A percentile compares a stretch with the other conserved stretches of the same genome.
phyloP scores from a whole-genome alignment of 2,797 vertebrate species.

The Hemibagrus guttatus region DNA sequence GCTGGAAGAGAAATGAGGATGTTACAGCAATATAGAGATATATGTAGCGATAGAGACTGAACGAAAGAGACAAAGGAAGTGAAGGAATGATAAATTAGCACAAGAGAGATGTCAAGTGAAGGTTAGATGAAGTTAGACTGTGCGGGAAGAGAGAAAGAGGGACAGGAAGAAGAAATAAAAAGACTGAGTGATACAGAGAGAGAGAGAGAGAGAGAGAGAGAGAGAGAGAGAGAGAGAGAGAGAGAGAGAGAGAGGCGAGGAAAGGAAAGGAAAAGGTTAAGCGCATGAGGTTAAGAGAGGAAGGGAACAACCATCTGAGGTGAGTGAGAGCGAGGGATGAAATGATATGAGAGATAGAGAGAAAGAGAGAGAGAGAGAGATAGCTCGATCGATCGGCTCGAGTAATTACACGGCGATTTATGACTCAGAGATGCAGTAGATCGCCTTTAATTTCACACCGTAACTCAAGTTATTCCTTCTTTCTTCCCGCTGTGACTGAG shows the following conservation, averaged over 20 bases:
- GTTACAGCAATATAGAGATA: not conserved
- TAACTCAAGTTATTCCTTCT: slow-evolving; percentile 74
- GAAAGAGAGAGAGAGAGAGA: slow-evolving; percentile 46
- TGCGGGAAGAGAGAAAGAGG: not conserved
- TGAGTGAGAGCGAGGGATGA: slow-evolving; percentile 23
- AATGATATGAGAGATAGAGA: slow-evolving; percentile 27
- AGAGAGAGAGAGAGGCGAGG: not conserved
- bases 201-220: not conserved
- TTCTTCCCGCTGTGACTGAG: slow-evolving; percentile 64
- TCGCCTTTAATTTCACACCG: slow-evolving; percentile 81
- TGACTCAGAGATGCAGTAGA: slow-evolving; percentile 68
- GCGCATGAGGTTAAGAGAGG: not conserved
- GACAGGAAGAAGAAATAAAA: not conserved
- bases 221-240: not conserved
- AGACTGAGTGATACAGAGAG: too few relatives aligned
- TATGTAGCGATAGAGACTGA: too few relatives aligned
- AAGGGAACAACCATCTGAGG: slow-evolving; percentile 6
- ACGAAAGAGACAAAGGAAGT: not conserved
- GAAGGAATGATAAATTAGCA: not conserved
- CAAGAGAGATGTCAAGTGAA: not conserved
- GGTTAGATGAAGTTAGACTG: not conserved
- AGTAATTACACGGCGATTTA: slow-evolving; percentile 75
- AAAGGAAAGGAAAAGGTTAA: slow-evolving; percentile 10
- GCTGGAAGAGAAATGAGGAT: not conserved
- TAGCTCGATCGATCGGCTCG: slow-evolving; percentile 73